Base-by-base conservation (phyloP, 2,888 invertebrate genomes). In the Orchesella flavescens region DNA sequence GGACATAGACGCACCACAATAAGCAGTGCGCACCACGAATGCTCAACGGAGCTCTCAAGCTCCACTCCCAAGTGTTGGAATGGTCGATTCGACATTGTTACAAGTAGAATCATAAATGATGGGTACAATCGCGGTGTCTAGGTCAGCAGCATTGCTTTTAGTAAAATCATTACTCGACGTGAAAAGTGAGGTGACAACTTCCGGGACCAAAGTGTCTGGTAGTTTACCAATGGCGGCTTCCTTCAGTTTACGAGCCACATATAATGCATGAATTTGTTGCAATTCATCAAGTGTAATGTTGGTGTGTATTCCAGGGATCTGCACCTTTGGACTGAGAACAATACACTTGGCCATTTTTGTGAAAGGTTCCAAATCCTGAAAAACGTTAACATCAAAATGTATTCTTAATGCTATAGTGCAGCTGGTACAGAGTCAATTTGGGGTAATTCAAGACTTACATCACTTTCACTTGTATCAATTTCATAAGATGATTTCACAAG, bases 101-200 rank as follows among this genome's bases (percentile, higher is more conserved):
- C n/a, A n/a, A n/a, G n/a, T n/a, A n/a, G n/a, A n/a, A n/a, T 34
- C 17, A 44, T 34, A 34, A 34, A 43, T 15, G 15, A 66, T 57
- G 4, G 81, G 81, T 9, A 75, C 81, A 3, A 34, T 61, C 81
- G 81, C 75, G 71, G 75, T 75, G 17, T 81, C 81, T 59, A 44
- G 59, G 72, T 81, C 63, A 75, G 75, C 69, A 21, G 21, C n/a
- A 53, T 69, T 63, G 74, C 75, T 49, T 43, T 81, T 75, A 75
- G n/a, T 75, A 75, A 75, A 75, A 23, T 59, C 81, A 81, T 81
- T 81, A 81, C 81, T 75, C 74, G 81, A 21, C 17, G 81, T 24
- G 5, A 74, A 24, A 17, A 57, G 76, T 5, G 24, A n/a, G 2
- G 78, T 21, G 57, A 75, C 17, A 24, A 74, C n/a, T 21, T 75